phyloP scores from a whole-genome alignment of 2,888 invertebrate genomes.

The Hipparchia semele region DNA sequence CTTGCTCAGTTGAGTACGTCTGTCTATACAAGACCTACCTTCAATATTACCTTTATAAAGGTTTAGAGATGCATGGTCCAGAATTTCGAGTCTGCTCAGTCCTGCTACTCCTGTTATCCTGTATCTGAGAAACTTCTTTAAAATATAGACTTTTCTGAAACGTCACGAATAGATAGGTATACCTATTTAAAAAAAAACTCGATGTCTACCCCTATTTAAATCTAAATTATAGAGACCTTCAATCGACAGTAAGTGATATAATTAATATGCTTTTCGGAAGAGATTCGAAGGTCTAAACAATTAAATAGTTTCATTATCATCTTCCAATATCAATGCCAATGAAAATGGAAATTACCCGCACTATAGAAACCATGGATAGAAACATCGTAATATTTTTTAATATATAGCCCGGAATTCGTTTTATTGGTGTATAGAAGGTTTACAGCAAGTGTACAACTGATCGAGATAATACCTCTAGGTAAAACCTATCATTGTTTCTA shows the following conservation, averaged over 20 bases:
- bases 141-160: no score
- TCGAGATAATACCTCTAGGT: no score
- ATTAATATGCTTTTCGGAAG: slow-evolving; percentile 21
- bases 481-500: no score
- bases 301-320: slow-evolving; percentile 24
- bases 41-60: background rate
- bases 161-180: no score
- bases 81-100: no score
- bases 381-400: background rate
- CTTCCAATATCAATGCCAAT: slow-evolving; percentile 30
- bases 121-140: no score
- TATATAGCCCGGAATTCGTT: background rate
- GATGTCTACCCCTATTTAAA: slow-evolving; percentile 10
- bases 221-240: background rate
- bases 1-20: background rate
- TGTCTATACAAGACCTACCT: no score
- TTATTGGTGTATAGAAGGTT: background rate
- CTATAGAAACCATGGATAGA: background rate
- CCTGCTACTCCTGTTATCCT: no score
- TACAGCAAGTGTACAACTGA: no score
- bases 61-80: no score
- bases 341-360: slow-evolving; percentile 38
- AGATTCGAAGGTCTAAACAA: slow-evolving; percentile 15
- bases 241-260: background rate
- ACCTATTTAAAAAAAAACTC: background rate